Conservation (phyloP, 1,140 invertebrate species). For the Bradysia coprophila region DNA sequence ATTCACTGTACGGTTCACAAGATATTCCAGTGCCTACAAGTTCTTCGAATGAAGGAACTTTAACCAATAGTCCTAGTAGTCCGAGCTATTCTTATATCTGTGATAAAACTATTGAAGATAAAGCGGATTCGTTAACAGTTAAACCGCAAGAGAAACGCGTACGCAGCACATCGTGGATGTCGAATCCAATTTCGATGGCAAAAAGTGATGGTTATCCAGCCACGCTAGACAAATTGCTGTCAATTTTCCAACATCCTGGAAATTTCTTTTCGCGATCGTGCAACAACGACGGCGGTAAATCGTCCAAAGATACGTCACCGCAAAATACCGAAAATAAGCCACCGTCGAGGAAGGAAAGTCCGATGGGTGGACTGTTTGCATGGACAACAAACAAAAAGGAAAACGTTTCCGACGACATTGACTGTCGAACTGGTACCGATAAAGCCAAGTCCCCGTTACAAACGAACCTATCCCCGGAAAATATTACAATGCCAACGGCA, state of each 20-base stretch:
- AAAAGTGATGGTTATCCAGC: conserved; percentile 20
- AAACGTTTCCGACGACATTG: not conserved
- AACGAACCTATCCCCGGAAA: conserved; percentile 4
- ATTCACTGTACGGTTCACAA: not conserved
- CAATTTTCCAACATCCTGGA: conserved; percentile 31
- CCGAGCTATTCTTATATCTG: not conserved
- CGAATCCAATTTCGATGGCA: conserved; percentile 23
- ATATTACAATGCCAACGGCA: not conserved
- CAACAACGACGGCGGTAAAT: not conserved
- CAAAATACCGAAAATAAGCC: not conserved
- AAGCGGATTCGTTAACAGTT: not conserved
- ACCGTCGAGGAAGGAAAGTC: conserved; percentile 1
- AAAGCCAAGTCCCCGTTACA: not conserved
- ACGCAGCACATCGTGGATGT: conserved; percentile 34
- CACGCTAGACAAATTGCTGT: conserved; percentile 32
- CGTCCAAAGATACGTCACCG: not conserved
- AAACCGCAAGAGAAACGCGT: conserved; percentile 10
- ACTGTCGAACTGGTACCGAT: not conserved
- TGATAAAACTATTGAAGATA: not conserved
- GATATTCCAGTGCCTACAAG: not conserved
- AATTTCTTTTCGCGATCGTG: conserved; percentile 27
- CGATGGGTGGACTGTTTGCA: not conserved
- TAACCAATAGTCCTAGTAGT: not conserved
- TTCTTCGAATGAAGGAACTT: not conserved
- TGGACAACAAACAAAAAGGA: not conserved